Percentiles rank a stretch among this genome's conserved stretches.
Conservation (phyloP, 2,888 invertebrate species). For the Mimumesa dahlbomi region DNA sequence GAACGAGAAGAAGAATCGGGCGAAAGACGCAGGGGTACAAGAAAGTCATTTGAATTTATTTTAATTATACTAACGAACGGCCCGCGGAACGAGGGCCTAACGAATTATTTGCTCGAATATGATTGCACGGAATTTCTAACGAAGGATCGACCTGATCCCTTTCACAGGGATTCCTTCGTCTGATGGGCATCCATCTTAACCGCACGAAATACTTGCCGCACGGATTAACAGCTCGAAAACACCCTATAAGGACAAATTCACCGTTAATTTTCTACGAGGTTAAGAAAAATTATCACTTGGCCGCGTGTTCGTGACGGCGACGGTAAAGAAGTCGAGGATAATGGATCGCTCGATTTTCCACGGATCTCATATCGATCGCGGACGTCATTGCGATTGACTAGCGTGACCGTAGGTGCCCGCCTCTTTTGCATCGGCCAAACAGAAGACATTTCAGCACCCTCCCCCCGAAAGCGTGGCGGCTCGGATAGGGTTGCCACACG, state of each 20-base stretch:
- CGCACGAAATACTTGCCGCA: not conserved
- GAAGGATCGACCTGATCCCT: constrained; percentile 71
- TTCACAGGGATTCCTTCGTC: not conserved
- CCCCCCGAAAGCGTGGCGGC: not conserved
- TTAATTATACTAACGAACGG: constrained; percentile 80
- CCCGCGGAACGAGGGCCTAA: constrained; percentile 73
- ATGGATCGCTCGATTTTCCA: constrained; percentile 59
- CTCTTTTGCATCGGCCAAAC: constrained; percentile 38
- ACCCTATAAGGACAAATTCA: too few species aligned
- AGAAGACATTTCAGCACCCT: not conserved
- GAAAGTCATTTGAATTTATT: constrained; percentile 80
- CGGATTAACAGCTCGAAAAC: not conserved
- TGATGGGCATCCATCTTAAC: too few species aligned
- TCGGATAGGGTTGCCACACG: not conserved
- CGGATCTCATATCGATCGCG: constrained; percentile 55
- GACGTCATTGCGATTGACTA: constrained; percentile 56
- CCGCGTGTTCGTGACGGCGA: too few species aligned
- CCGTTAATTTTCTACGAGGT: too few species aligned
- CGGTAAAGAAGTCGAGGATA: constrained; percentile 50
- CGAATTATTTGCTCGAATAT: constrained; percentile 80
- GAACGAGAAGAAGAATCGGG: constrained; percentile 18
- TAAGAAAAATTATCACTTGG: too few species aligned
- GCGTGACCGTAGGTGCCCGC: constrained; percentile 58
- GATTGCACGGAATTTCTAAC: constrained; percentile 77
- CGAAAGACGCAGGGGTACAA: constrained; percentile 71